These are phyloP conservation scores for Prosopocoilus inquinatus DNA, from an alignment of 2,888 invertebrate species.

Conservation along the genomic window DNA sequence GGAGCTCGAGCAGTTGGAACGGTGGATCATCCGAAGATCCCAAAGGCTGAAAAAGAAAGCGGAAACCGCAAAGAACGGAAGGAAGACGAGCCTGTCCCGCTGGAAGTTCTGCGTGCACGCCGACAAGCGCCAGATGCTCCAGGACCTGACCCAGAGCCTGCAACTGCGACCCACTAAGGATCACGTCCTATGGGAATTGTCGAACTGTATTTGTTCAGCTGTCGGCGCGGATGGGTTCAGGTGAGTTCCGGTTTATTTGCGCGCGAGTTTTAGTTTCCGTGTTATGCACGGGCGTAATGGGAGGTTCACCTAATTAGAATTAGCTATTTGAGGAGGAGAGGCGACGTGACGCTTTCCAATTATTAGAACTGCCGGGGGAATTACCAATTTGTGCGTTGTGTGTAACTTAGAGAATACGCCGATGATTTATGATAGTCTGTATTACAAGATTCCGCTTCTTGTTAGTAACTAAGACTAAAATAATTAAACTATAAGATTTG, in stretches of 20 bases:
- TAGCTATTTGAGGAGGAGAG: slow-evolving; percentile 95
- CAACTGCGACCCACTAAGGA: slow-evolving; percentile 62
- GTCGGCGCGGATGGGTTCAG: slow-evolving; percentile 65
- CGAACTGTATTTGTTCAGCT: slow-evolving; percentile 63
- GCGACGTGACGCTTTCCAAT: slow-evolving; percentile 66
- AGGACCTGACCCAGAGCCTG: slow-evolving; percentile 62
- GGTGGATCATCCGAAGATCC: slow-evolving; percentile 62
- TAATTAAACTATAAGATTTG: no score
- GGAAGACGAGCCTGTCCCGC: slow-evolving; percentile 57
- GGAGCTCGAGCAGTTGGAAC: slow-evolving; percentile 61
- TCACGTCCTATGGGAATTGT: slow-evolving; percentile 66
- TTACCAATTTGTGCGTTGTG: neutral
- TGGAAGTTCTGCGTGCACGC: slow-evolving; percentile 63
- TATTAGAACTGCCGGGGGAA: neutral
- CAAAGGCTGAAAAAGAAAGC: slow-evolving; percentile 52
- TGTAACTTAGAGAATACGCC: neutral
- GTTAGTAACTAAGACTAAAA: no score
- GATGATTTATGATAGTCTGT: no score
- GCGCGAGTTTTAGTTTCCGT: no score
- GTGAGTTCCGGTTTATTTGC: slow-evolving; percentile 26
- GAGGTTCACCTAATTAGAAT: slow-evolving; percentile 50
- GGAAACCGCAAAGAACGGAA: slow-evolving; percentile 28
- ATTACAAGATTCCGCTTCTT: no score
- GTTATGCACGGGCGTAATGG: slow-evolving; percentile 18
- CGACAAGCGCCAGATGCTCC: slow-evolving; percentile 63